Evolutionary conservation across 2,797 vertebrate species (phyloP).

Genomic region (Buphagus erythrorhynchus): DNA sequence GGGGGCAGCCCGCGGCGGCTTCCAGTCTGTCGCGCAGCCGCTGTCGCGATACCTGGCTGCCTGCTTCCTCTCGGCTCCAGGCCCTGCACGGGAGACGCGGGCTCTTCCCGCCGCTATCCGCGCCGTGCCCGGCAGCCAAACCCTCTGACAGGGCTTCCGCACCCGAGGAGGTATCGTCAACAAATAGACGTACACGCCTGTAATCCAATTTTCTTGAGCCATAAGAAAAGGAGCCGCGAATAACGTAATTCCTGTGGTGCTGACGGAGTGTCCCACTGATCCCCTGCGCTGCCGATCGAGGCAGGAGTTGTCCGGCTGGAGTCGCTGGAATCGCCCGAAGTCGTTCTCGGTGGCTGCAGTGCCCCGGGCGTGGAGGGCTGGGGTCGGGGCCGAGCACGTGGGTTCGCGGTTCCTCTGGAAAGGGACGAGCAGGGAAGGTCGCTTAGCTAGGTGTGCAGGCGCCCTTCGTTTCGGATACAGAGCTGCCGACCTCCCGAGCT

Average conservation of each 20-base stretch:
- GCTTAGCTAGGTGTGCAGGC: background rate
- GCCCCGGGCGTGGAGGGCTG: background rate
- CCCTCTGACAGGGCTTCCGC: background rate
- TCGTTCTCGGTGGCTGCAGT: fast-evolving
- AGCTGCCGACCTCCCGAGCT: background rate
- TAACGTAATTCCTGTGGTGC: fast-evolving
- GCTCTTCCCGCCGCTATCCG: background rate
- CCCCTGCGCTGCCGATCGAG: background rate
- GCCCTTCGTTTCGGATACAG: background rate
- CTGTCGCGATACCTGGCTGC: background rate
- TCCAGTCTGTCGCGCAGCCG: background rate
- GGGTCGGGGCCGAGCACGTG: background rate
- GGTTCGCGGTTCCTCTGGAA: background rate
- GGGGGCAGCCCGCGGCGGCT: background rate
- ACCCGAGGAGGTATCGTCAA: background rate
- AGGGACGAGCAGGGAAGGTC: background rate
- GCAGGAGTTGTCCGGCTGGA: background rate
- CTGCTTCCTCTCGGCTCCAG: background rate
- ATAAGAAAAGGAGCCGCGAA: background rate
- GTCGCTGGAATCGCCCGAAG: fast-evolving
- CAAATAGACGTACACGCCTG: fast-evolving
- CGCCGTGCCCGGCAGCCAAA: background rate
- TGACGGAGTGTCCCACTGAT: fast-evolving
- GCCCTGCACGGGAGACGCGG: background rate
- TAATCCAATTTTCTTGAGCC: background rate